phyloP scores from a whole-genome alignment of 2,888 invertebrate species.

The Harpalus rufipes region DNA sequence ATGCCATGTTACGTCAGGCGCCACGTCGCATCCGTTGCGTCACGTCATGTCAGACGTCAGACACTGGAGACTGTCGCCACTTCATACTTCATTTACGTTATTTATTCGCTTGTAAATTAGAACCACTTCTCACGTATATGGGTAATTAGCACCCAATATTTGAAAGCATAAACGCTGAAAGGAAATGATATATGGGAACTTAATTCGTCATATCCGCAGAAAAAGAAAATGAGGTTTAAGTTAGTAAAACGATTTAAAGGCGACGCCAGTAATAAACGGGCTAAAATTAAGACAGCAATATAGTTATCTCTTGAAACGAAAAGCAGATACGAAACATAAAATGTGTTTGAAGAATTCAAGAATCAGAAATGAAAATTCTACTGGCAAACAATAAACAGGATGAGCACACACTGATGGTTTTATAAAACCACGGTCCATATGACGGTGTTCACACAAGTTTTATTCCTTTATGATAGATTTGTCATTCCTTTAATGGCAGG shows the following conservation, averaged over 20 bases:
- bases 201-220: neutral
- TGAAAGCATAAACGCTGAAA: neutral
- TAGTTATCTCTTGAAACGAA: too few species aligned
- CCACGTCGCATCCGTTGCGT: constrained; percentile 51
- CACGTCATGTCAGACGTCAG: constrained; percentile 41
- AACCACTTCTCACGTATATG: constrained; percentile 47
- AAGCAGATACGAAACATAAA: too few species aligned
- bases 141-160: constrained; percentile 34
- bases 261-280: neutral
- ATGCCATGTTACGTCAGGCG: constrained; percentile 42
- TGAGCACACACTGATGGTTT: too few species aligned
- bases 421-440: too few species aligned
- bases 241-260: neutral
- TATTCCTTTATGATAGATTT: too few species aligned
- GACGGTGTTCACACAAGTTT: too few species aligned
- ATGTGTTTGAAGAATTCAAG: too few species aligned
- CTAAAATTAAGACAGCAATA: neutral
- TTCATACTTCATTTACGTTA: constrained; percentile 58
- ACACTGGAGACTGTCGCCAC: constrained; percentile 31
- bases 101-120: constrained; percentile 54
- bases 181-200: neutral
- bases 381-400: too few species aligned
- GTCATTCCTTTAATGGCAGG: too few species aligned
- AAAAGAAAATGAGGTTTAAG: neutral
- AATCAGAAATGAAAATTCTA: too few species aligned